Percentiles rank a stretch among this genome's conserved stretches.
These are phyloP conservation scores for Tribolium freemani DNA, from an alignment of 2,888 invertebrate species.

Conservation along the genomic window DNA sequence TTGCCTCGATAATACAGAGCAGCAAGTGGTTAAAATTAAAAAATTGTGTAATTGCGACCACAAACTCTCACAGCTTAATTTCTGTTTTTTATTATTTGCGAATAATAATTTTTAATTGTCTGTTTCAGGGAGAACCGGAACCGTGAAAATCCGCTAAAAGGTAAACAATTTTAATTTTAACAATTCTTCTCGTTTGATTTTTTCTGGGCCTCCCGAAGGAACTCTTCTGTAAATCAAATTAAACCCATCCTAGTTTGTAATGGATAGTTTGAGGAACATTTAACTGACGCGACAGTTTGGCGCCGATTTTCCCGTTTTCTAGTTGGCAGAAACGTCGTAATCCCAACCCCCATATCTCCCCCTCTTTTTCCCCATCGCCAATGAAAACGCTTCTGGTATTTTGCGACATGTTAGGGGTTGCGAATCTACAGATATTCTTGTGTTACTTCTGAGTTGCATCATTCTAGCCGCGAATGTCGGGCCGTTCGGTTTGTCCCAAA, in stretches of 20 bases:
- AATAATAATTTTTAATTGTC: conserved; percentile 9
- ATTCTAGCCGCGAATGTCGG: conserved; percentile 56
- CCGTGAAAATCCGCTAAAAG: neutral
- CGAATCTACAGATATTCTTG: conserved; percentile 46
- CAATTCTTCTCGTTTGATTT: neutral
- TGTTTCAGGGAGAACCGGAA: conserved; percentile 13
- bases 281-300: conserved; percentile 67
- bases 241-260: conserved; percentile 60
- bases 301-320: conserved; percentile 58
- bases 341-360: conserved; percentile 38
- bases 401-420: conserved; percentile 46
- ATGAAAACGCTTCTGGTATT: conserved; percentile 33
- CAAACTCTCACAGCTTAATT: conserved; percentile 1
- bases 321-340: conserved; percentile 45
- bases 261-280: conserved; percentile 63
- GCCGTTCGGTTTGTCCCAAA: conserved; percentile 49
- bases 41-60: neutral
- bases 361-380: conserved; percentile 39
- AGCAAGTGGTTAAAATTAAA: neutral
- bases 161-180: neutral
- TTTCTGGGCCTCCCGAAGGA: neutral
- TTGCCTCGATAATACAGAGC: no score
- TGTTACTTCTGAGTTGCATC: conserved; percentile 55
- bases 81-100: neutral
- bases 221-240: conserved; percentile 58